phyloP scores from a whole-genome alignment of 1,140 invertebrate genomes.

The Idris sp. region DNA sequence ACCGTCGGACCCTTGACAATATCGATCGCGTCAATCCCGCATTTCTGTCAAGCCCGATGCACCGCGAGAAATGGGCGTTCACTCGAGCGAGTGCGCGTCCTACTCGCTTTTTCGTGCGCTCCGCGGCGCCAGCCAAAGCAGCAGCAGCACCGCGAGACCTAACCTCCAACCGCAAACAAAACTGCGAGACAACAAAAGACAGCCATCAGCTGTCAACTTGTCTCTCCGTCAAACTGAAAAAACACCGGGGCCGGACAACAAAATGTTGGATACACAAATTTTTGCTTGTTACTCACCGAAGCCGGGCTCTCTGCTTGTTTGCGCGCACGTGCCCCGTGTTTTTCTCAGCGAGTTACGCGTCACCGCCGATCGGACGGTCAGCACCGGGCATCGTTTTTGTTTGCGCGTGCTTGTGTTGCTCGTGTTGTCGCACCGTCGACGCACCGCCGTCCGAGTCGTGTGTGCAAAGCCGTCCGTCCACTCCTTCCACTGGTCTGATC shows the following conservation, averaged over 20 bases:
- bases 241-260: too few relatives aligned
- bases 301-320: background rate
- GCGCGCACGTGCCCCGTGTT: constrained; percentile 10
- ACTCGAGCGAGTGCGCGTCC: constrained; percentile 68
- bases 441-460: constrained; percentile 56
- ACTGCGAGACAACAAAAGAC: too few relatives aligned
- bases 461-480: constrained; percentile 21
- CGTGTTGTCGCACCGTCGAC: constrained; percentile 5
- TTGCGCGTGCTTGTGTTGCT: too few relatives aligned
- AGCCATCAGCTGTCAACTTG: background rate
- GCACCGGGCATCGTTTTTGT: too few relatives aligned
- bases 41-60: constrained; percentile 68
- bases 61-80: constrained; percentile 75
- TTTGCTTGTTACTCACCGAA: constrained; percentile 30
- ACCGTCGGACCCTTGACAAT: constrained; percentile 67
- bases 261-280: too few relatives aligned
- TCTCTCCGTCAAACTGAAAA: background rate
- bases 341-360: too few relatives aligned
- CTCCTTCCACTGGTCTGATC: constrained; percentile 69
- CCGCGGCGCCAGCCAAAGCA: constrained; percentile 43
- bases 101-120: constrained; percentile 61
- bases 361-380: background rate
- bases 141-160: constrained; percentile 32
- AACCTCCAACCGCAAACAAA: constrained; percentile 52
- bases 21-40: constrained; percentile 76